Conservation (phyloP, 2,888 invertebrate species). For the Melinopterus prodromus region DNA sequence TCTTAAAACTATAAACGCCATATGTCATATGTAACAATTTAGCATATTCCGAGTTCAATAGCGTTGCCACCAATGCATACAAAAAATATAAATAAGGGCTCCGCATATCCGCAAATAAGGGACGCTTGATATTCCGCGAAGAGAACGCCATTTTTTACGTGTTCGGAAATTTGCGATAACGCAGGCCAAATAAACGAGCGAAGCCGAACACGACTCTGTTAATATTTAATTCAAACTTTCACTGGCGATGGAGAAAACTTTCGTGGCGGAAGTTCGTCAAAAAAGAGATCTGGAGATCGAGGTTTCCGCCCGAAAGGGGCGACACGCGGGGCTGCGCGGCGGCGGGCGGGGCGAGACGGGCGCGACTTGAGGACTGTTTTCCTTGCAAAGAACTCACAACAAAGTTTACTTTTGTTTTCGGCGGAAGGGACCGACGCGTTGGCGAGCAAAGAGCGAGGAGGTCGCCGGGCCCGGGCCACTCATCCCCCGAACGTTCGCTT, state of each 20-base stretch:
- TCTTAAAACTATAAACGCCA: no score
- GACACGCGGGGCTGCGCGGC: background rate
- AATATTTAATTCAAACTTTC: constrained; percentile 41
- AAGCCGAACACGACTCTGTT: constrained; percentile 33
- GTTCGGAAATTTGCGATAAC: background rate
- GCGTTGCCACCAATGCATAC: no score
- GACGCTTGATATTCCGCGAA: background rate
- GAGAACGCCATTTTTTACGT: background rate
- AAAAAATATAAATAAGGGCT: no score
- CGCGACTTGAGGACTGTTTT: constrained; percentile 32
- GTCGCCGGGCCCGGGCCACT: constrained; percentile 36
- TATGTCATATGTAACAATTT: no score
- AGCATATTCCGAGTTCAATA: no score
- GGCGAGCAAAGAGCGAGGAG: constrained; percentile 36
- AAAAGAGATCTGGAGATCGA: constrained; percentile 23
- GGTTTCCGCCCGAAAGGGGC: constrained; percentile 7
- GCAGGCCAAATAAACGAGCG: constrained; percentile 14
- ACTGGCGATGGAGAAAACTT: constrained; percentile 36
- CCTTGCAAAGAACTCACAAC: constrained; percentile 41
- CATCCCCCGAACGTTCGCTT: constrained; percentile 47
- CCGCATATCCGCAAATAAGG: no score
- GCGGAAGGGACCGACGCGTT: constrained; percentile 30
- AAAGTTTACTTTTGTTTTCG: constrained; percentile 46
- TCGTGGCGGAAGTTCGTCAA: constrained; percentile 28
- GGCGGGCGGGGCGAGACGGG: constrained; percentile 7